Conservation (phyloP, 2,113 vertebrate species). For the Ariopsis seemanni region DNA sequence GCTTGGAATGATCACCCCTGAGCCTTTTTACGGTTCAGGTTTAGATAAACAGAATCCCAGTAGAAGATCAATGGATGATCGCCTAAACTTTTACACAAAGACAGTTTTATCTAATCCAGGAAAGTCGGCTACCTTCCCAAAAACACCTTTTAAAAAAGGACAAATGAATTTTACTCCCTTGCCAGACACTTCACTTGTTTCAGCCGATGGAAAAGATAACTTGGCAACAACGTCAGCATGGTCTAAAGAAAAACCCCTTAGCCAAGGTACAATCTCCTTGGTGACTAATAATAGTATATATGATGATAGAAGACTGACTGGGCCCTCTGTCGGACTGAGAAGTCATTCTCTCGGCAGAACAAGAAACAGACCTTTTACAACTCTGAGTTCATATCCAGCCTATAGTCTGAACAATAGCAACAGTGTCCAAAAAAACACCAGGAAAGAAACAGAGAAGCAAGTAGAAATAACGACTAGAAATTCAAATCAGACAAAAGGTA, state of each 20-base stretch:
- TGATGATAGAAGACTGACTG: background rate
- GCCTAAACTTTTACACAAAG: conserved; percentile 2
- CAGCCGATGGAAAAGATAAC: background rate
- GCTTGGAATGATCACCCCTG: conserved; percentile 36
- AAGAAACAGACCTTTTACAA: conserved; percentile 49
- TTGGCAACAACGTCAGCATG: conserved; percentile 7
- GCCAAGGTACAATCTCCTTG: background rate
- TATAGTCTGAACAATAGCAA: background rate
- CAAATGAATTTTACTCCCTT: conserved; percentile 3
- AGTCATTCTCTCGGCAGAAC: conserved; percentile 65
- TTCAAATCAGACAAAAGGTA: background rate
- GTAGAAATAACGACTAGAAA: background rate
- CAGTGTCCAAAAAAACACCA: background rate
- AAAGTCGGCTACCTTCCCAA: conserved; percentile 57
- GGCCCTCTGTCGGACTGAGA: conserved; percentile 27
- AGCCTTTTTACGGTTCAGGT: background rate
- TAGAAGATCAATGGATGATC: background rate
- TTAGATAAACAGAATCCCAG: conserved; percentile 15
- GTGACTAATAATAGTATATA: conserved; percentile 27
- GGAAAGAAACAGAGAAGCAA: background rate
- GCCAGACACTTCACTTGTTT: background rate
- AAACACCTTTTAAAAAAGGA: conserved; percentile 42
- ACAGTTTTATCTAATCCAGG: conserved; percentile 2
- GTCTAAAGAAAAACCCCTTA: conserved; percentile 29
- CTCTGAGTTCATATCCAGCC: background rate